Base-by-base conservation (phyloP, 2,888 invertebrate genomes). In the Eumacrocentrus americanus region DNA sequence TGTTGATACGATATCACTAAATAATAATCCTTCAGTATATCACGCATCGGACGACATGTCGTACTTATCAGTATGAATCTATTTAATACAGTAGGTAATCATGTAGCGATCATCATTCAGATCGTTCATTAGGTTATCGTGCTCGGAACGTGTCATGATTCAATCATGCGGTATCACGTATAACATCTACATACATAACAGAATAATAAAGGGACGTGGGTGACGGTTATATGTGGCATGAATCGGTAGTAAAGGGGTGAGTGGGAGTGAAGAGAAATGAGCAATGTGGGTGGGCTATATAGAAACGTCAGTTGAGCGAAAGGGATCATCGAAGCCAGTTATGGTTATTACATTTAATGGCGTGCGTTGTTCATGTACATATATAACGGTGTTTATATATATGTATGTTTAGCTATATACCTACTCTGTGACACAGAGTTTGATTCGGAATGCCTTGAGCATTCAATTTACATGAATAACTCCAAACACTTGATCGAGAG, bases 151-250 rank as follows among this genome's bases (percentile, higher is more conserved):
- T 4, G 29, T 29, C 53, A 40, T 53, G 14, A 35, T 56, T 23
- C 37, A 56, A 37, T 46, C 47, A 29, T 29, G 29, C 29, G 9
- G 9, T 29, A 29, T 29, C 29, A 29, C 9, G 29, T 55, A 55
- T 44, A 44, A 55, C n/a, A 44, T 55, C 12, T 42, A 11, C n/a
- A 20, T 29, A 29, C 29, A 29, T 29, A 9, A 29, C 29, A 9
- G 29, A 29, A 29, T 29, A 29, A 29, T 29, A 9, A 29, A 29
- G 9, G 9, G 29, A 29, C 29, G 5, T 29, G 29, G 5, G 9
- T 29, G 29, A 25, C 40, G 35, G 11, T 5, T 29, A 38, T 47
- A 25, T 14, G n/a, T n/a, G 18, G 2, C 23, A 1, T n/a, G 52
- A 18, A n/a, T n/a, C n/a, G 29, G 29, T 9, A 29, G 5, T 29